Conservation (phyloP, 2,113 vertebrate genomes). For the Hippocampus mohnikei region DNA sequence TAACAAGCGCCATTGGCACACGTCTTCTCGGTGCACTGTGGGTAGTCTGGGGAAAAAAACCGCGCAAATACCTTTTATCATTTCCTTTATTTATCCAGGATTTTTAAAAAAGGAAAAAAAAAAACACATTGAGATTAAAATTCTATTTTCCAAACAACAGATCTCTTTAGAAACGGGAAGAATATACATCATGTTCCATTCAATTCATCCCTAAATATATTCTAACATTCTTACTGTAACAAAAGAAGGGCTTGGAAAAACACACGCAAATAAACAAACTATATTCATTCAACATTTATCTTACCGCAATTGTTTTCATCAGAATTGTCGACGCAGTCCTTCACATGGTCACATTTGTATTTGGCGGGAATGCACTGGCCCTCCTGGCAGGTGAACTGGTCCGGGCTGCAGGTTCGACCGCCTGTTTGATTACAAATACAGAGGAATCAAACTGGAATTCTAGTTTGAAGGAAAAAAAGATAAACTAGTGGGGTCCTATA, state of each 20-base stretch:
- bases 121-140: not conserved
- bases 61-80: too few relatives aligned
- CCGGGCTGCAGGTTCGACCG: slow-evolving; percentile 60
- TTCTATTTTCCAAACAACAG: too few relatives aligned
- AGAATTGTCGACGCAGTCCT: slow-evolving; percentile 70
- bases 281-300: slow-evolving; percentile 12
- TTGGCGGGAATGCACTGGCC: slow-evolving; percentile 67
- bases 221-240: too few relatives aligned
- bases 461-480: not conserved
- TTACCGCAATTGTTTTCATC: slow-evolving; percentile 73
- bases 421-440: slow-evolving; percentile 29
- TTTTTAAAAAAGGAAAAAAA: not conserved
- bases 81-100: not conserved
- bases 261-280: not conserved
- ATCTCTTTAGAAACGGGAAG: too few relatives aligned
- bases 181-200: too few relatives aligned
- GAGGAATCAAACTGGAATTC: not conserved
- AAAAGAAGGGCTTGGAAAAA: too few relatives aligned
- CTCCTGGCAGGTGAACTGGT: slow-evolving; percentile 70
- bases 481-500: not conserved
- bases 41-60: slow-evolving; percentile 57
- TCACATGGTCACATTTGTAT: slow-evolving; percentile 68
- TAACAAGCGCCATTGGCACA: slow-evolving; percentile 73
- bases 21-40: slow-evolving; percentile 60
- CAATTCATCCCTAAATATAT: too few relatives aligned